phyloP scores from a whole-genome alignment of 2,888 invertebrate genomes.

The Papilio protenor region DNA sequence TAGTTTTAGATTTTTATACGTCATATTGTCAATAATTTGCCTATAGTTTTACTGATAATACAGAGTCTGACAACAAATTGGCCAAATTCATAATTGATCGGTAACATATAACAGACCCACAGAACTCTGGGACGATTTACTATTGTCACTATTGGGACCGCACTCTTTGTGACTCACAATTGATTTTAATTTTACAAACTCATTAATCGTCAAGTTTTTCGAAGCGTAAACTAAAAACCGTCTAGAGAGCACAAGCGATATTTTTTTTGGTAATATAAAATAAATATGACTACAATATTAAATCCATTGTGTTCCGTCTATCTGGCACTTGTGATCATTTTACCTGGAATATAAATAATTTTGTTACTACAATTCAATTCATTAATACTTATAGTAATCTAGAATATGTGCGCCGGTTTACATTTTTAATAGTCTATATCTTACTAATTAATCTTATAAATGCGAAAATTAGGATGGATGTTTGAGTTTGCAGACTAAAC shows the following conservation, averaged over 20 bases:
- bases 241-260: conserved; percentile 72
- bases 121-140: background rate
- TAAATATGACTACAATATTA: conserved; percentile 62
- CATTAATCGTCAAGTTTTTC: conserved; percentile 54
- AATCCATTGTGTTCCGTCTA: conserved; percentile 57
- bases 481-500: too few species aligned
- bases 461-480: too few species aligned
- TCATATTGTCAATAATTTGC: background rate
- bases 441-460: too few species aligned
- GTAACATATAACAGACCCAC: background rate
- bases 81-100: conserved; percentile 3
- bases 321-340: conserved; percentile 53
- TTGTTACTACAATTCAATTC: background rate
- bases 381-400: background rate
- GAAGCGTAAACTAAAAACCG: conserved; percentile 54
- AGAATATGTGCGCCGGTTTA: background rate
- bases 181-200: conserved; percentile 56
- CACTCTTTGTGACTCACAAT: conserved; percentile 49
- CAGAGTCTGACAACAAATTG: background rate
- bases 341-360: conserved; percentile 57
- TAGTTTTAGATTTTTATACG: background rate
- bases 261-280: conserved; percentile 58
- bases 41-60: background rate
- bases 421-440: too few species aligned
- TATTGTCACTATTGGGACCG: background rate